A percentile compares a stretch with the other conserved stretches of the same genome.
Conservation (phyloP, 35 echinoderm and acorn worm species). For the Ophioderma brevispina region DNA sequence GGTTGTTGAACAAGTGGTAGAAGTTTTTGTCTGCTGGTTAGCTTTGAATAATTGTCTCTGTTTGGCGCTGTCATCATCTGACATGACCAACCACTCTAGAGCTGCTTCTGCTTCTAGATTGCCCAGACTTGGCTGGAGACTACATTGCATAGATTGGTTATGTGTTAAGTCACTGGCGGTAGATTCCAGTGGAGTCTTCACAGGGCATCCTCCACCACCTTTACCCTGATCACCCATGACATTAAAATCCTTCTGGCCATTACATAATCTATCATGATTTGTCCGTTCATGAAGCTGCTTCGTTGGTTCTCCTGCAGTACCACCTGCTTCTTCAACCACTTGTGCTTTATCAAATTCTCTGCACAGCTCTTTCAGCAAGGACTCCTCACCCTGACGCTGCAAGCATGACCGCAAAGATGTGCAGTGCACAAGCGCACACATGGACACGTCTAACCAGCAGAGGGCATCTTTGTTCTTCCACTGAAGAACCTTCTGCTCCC, state of each 20-base stretch:
- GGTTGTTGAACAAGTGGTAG: background rate
- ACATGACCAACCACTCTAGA: background rate
- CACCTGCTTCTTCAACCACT: background rate
- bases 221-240: background rate
- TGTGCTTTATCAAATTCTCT: conserved; percentile 73
- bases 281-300: background rate
- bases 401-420: conserved; percentile 65
- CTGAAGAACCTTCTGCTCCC: conserved; percentile 4
- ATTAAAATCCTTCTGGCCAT: background rate
- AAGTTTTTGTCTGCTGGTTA: background rate
- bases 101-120: background rate
- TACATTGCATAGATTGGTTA: background rate
- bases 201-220: background rate
- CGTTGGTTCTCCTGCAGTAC: background rate
- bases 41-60: background rate
- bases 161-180: background rate
- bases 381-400: background rate
- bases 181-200: background rate
- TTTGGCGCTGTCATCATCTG: background rate
- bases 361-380: conserved; percentile 53
- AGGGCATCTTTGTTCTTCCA: conserved; percentile 73
- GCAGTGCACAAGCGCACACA: conserved; percentile 68
- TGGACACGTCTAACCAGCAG: conserved; percentile 87
- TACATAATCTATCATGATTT: background rate
- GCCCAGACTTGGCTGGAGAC: background rate